Percentiles rank a stretch among this genome's conserved stretches.
Conservation (phyloP, 2,888 invertebrate species). For the Troides aeacus region DNA sequence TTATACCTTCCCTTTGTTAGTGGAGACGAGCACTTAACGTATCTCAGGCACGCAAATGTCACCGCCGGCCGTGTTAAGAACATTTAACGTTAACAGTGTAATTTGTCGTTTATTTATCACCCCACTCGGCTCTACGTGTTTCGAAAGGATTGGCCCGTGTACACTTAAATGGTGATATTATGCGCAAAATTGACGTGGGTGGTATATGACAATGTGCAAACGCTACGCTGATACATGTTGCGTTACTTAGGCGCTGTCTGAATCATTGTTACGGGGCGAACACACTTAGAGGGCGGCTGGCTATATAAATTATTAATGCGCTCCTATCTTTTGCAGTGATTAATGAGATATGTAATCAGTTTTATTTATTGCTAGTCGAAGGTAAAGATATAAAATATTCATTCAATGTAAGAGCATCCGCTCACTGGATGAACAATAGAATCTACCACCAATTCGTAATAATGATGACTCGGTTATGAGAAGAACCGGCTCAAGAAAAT, state of each 20-base stretch:
- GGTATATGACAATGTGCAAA: constrained; percentile 72
- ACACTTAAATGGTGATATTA: constrained; percentile 73
- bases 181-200: constrained; percentile 63
- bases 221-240: constrained; percentile 49
- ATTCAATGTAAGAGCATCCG: too few relatives aligned
- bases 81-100: constrained; percentile 60
- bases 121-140: constrained; percentile 60
- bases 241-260: constrained; percentile 37
- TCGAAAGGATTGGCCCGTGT: constrained; percentile 65
- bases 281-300: constrained; percentile 27
- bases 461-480: too few relatives aligned
- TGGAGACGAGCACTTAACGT: constrained; percentile 50
- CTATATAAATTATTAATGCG: constrained; percentile 28
- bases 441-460: too few relatives aligned
- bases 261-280: constrained; percentile 28
- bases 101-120: constrained; percentile 75
- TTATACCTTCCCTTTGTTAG: constrained; percentile 31
- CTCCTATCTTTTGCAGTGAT: constrained; percentile 25
- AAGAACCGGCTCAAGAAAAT: too few relatives aligned
- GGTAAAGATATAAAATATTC: too few relatives aligned
- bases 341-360: constrained; percentile 13
- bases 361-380: constrained; percentile 9
- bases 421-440: too few relatives aligned
- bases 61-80: constrained; percentile 54
- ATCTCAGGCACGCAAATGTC: constrained; percentile 71